phyloP scores from a whole-genome alignment of 2,797 vertebrate genomes.

The Nothura maculosa region DNA sequence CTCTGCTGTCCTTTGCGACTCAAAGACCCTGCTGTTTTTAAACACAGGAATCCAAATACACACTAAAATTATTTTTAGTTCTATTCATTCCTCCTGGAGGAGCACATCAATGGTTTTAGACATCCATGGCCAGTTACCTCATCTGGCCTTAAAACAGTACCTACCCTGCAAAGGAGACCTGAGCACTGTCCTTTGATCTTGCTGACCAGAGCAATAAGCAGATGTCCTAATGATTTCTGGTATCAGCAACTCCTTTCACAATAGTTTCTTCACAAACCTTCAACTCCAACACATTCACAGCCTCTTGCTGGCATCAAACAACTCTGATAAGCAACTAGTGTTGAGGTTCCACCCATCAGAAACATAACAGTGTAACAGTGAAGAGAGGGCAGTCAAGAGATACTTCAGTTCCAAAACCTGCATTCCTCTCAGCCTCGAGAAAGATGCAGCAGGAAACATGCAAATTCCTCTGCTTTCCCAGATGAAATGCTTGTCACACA shows the following conservation, averaged over 20 bases:
- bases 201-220: neutral
- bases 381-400: neutral
- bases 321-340: neutral
- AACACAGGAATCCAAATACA: neutral
- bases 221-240: too few species aligned
- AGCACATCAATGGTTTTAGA: neutral
- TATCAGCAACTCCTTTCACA: neutral
- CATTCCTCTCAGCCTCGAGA: neutral
- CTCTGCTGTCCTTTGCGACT: neutral
- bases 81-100: neutral
- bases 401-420: accelerated
- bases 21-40: neutral
- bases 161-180: neutral
- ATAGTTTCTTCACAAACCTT: neutral
- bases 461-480: neutral
- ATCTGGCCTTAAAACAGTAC: neutral
- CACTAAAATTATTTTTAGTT: neutral
- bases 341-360: neutral
- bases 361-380: neutral
- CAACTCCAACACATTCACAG: neutral
- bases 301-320: neutral
- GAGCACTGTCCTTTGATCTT: neutral
- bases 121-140: neutral
- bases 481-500: neutral
- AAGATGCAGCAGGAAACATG: neutral